Evolutionary conservation across 2,888 invertebrate species (phyloP), one percentile per base, ranked within the genome.

Genomic region (Biston betularia): DNA sequence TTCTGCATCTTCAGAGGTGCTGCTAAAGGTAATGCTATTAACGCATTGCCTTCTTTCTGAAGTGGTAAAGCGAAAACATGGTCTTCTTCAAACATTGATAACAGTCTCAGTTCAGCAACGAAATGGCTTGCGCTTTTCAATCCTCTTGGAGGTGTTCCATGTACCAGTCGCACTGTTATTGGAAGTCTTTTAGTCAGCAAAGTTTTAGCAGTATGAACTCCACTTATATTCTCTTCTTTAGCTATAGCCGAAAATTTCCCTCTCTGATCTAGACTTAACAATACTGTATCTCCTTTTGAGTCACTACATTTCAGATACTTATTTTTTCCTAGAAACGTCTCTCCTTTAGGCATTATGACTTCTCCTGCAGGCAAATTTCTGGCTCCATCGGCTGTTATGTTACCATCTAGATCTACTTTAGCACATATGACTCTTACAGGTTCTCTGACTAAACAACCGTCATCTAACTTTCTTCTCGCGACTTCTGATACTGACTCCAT

Each of bases 161-260:
- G 97, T 6, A 98, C 98, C 80, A 98, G 94, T 81, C 98, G 95
- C 14, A 99, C 98, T 73, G 98, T 98, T 74, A 99, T 95, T 38
- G 99, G 99, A 92, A 99, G 95, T 74, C 98, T 95, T 89, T 98
- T 99, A 74, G 97, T 96, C 63, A 98, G 92, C 74, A 99, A 94
- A 80, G 98, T 98, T 83, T 97, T 96, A 14, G 98, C 97, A 72
- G 97, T 97, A 88, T 99, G 98, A 15, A 98, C 98, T 33, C 98
- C 98, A 84, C 98, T 97, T 73, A 99, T 98, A 90, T 98, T 98
- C 81, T 98, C 98, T 88, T 98, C 97, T 81, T 97, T 96, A 70
- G 98, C 98, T 63, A 99, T 94, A 55, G 98, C 97, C 79, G 98
- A 98, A 92, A 99, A 98, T 82, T 97, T 96, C 45, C 98, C 98